Conservation (phyloP, 2,797 vertebrate genomes). For the Pempheris klunzingeri region DNA sequence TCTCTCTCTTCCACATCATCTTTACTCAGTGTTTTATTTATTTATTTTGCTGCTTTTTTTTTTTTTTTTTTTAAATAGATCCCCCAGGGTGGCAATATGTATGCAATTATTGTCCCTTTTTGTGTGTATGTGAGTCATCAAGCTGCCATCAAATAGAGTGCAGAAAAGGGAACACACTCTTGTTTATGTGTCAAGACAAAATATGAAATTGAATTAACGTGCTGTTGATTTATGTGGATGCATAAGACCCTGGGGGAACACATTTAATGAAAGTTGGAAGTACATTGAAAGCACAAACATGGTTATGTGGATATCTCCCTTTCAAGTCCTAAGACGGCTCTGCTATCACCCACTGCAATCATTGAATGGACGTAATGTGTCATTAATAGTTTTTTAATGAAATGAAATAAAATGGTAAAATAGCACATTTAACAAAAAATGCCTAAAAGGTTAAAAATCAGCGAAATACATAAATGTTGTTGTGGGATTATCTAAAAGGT, state of each 20-base stretch:
- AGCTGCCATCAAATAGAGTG: constrained; percentile 58
- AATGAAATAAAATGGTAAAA: constrained; percentile 9
- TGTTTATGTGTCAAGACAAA: constrained; percentile 76
- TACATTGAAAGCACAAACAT: constrained; percentile 53
- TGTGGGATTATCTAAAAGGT: constrained; percentile 8
- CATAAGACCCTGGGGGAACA: constrained; percentile 60
- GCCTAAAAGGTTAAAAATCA: neutral
- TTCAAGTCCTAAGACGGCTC: constrained; percentile 31
- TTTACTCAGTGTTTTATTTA: constrained; percentile 39
- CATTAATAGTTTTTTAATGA: constrained; percentile 29
- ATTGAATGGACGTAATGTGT: constrained; percentile 5
- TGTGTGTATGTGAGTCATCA: constrained; percentile 65
- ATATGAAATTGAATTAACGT: constrained; percentile 77
- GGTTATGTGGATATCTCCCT: constrained; percentile 46
- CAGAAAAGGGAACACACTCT: constrained; percentile 54
- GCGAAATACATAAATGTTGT: neutral
- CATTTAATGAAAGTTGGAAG: constrained; percentile 70
- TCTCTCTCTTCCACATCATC: constrained; percentile 32
- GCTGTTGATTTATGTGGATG: constrained; percentile 78
- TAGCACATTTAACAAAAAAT: neutral
- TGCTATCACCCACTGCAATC: constrained; percentile 24
- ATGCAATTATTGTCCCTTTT: constrained; percentile 56
- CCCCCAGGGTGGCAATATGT: constrained; percentile 65
- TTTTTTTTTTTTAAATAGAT: constrained; percentile 16
- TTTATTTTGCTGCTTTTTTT: neutral